A percentile compares a stretch with the other conserved stretches of the same genome.
Conservation (phyloP, 1,140 invertebrate genomes). For the Prorops nasuta region DNA sequence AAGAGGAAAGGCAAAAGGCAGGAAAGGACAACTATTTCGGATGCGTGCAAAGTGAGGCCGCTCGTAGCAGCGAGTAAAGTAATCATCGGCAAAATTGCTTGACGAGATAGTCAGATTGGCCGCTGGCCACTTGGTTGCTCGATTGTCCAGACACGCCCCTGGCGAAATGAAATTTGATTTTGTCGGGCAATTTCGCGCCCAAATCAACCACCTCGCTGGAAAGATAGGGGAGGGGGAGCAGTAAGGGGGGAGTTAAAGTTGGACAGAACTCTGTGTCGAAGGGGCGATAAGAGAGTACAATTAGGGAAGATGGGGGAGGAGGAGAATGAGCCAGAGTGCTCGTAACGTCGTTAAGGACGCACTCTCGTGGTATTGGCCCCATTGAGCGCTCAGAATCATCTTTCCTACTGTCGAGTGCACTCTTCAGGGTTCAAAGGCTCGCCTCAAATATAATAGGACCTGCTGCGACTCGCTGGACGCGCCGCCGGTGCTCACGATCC, state of each 20-base stretch:
- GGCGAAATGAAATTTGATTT: slow-evolving; percentile 58
- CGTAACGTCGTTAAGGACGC: slow-evolving; percentile 49
- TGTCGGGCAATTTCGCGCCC: slow-evolving; percentile 55
- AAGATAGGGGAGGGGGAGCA: neutral
- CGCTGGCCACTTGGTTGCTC: slow-evolving; percentile 49
- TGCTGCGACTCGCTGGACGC: no score
- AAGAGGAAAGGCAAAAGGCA: no score
- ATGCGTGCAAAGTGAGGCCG: neutral
- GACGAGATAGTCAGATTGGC: slow-evolving; percentile 51
- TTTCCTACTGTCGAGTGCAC: slow-evolving; percentile 34
- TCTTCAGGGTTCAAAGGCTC: slow-evolving; percentile 33
- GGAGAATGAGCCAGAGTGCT: slow-evolving; percentile 7
- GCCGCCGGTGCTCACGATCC: no score
- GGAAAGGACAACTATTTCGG: no score
- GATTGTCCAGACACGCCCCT: slow-evolving; percentile 57
- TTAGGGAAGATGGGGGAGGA: neutral
- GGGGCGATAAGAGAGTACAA: neutral
- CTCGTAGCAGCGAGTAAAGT: slow-evolving; percentile 22
- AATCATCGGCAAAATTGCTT: slow-evolving; percentile 53
- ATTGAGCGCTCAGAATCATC: slow-evolving; percentile 39
- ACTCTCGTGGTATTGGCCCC: slow-evolving; percentile 47
- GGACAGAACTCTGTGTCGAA: neutral
- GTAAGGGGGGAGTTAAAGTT: neutral
- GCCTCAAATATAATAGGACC: no score
- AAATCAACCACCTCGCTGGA: slow-evolving; percentile 41